phyloP scores from a whole-genome alignment of 2,113 vertebrate genomes.

The Apistogramma diplotaenia region DNA sequence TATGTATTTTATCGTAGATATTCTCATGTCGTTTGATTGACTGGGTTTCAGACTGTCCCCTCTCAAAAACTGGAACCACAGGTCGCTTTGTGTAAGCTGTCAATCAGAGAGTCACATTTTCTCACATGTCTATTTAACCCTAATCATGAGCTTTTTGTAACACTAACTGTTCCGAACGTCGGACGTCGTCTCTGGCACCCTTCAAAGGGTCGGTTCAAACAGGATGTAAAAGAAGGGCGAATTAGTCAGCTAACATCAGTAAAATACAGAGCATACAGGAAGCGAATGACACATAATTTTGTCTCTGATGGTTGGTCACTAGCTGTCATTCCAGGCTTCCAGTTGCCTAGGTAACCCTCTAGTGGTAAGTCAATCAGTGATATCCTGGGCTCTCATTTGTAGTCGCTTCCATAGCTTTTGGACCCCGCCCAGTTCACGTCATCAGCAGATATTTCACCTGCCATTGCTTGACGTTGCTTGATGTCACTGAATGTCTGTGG shows the following conservation, averaged over 20 bases:
- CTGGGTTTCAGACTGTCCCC: fast-evolving
- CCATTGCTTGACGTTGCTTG: not conserved
- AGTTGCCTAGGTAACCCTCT: not conserved
- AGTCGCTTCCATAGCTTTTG: not conserved
- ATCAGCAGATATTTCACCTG: not conserved
- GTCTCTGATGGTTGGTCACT: not conserved
- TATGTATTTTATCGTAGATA: not conserved
- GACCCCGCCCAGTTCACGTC: no score
- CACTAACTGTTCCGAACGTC: not conserved
- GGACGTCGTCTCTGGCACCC: not conserved
- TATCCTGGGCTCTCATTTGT: not conserved
- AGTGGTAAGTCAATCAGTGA: not conserved
- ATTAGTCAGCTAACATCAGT: not conserved
- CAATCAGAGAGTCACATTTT: no score
- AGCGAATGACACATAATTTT: fast-evolving
- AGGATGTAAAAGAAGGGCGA: not conserved
- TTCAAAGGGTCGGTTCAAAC: not conserved
- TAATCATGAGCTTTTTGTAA: not conserved
- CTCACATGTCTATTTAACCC: not conserved
- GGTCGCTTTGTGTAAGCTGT: not conserved
- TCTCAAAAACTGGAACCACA: no score
- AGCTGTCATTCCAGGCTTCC: not conserved
- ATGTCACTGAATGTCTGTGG: not conserved
- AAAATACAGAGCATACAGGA: not conserved
- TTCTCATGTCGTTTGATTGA: not conserved